Conservation (phyloP, 2,888 invertebrate species). For the Metopia argyrocephala region DNA sequence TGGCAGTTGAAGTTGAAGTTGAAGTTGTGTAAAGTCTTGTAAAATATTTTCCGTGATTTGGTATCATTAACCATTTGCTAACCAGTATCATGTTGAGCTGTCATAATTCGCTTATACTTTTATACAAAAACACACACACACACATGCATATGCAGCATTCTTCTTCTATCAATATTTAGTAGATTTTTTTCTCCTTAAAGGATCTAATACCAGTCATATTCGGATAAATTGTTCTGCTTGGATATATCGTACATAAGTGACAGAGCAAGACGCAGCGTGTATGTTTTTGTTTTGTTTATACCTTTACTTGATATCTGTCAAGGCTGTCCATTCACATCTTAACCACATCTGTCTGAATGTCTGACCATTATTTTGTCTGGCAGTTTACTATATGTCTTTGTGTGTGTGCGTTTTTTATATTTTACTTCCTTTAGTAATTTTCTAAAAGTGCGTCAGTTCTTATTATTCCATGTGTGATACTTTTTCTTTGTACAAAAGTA, state of each 20-base stretch:
- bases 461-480: constrained; percentile 39
- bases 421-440: constrained; percentile 19
- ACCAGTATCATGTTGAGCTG: constrained; percentile 64
- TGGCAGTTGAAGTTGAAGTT: background rate
- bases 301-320: constrained; percentile 62
- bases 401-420: constrained; percentile 13
- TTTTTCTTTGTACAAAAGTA: constrained; percentile 11
- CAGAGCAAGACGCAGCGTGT: background rate
- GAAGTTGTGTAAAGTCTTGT: constrained; percentile 4
- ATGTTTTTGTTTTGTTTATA: constrained; percentile 57
- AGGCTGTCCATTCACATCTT: constrained; percentile 60
- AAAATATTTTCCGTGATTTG: constrained; percentile 59
- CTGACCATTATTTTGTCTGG: constrained; percentile 23
- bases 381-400: constrained; percentile 29
- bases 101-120: constrained; percentile 61
- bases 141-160: background rate
- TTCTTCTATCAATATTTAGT: background rate
- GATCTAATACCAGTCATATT: constrained; percentile 1
- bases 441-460: constrained; percentile 27
- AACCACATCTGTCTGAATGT: constrained; percentile 48
- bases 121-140: background rate
- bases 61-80: constrained; percentile 64
- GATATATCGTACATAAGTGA: background rate
- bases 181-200: constrained; percentile 17
- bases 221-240: background rate